A percentile compares a stretch with the other conserved stretches of the same genome.
Evolutionary conservation across 2,113 vertebrate species (phyloP).

Genomic region (Lanius ludovicianus): DNA sequence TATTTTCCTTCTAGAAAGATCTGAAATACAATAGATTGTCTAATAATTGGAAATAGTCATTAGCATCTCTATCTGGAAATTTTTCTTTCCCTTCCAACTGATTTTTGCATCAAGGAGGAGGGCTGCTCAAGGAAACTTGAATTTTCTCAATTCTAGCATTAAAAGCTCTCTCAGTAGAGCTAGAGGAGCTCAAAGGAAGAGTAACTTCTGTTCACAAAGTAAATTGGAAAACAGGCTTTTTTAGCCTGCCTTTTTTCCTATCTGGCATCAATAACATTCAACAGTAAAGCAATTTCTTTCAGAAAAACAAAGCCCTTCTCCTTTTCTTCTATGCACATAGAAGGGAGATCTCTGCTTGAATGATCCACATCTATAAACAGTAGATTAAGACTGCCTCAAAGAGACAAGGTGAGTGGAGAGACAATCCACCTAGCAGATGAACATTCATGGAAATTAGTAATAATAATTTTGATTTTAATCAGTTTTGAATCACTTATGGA

Average conservation of each 20-base stretch:
- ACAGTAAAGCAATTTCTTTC: neutral
- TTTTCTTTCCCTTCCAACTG: neutral
- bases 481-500: neutral
- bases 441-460: neutral
- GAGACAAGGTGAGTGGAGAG: neutral
- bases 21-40: neutral
- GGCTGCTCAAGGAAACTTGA: neutral
- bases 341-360: neutral
- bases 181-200: neutral
- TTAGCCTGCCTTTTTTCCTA: neutral
- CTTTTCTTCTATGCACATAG: neutral
- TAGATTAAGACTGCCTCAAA: neutral
- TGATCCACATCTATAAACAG: neutral
- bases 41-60: neutral
- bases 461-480: neutral
- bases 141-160: neutral
- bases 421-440: neutral
- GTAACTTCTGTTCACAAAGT: neutral
- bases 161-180: neutral
- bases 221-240: neutral
- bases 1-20: neutral
- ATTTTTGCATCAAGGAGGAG: neutral
- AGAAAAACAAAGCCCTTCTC: neutral
- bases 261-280: neutral
- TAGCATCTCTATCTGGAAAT: neutral